phyloP scores from a whole-genome alignment of 2,113 vertebrate genomes.

The Heptranchias perlo region DNA sequence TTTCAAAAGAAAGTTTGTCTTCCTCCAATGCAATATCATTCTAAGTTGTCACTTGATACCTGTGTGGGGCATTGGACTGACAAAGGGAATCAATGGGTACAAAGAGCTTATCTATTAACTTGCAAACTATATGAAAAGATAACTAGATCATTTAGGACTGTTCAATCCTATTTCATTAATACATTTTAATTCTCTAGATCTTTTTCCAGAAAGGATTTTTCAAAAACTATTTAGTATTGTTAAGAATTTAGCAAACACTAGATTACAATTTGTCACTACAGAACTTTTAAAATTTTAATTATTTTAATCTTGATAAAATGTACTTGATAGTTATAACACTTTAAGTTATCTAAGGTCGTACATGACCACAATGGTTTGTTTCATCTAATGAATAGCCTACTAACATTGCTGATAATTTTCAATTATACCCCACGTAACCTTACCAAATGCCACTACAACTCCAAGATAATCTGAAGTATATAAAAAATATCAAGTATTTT shows the following conservation, averaged over 20 bases:
- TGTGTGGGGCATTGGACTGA: constrained; percentile 47
- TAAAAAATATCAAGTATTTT: neutral
- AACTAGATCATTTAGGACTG: constrained; percentile 6
- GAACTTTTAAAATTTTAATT: neutral
- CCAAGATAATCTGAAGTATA: neutral
- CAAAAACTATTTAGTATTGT: neutral
- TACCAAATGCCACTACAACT: neutral
- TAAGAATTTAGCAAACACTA: neutral
- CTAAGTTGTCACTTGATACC: constrained; percentile 58
- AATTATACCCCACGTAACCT: neutral
- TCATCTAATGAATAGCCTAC: neutral
- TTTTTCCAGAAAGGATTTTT: neutral
- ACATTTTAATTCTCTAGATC: neutral
- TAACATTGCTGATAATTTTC: neutral
- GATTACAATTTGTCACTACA: neutral
- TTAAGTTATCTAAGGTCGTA: neutral
- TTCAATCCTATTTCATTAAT: constrained; percentile 6
- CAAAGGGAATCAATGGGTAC: constrained; percentile 41
- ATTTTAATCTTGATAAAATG: neutral
- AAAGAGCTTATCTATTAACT: constrained; percentile 37
- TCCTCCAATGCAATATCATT: constrained; percentile 56
- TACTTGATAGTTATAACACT: neutral
- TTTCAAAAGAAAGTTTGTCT: constrained; percentile 54
- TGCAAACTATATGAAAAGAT: constrained; percentile 28
- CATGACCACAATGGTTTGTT: neutral